These are phyloP conservation scores for Choristoneura fumiferana DNA, from an alignment of 1,140 invertebrate species.

Conservation along the genomic window DNA sequence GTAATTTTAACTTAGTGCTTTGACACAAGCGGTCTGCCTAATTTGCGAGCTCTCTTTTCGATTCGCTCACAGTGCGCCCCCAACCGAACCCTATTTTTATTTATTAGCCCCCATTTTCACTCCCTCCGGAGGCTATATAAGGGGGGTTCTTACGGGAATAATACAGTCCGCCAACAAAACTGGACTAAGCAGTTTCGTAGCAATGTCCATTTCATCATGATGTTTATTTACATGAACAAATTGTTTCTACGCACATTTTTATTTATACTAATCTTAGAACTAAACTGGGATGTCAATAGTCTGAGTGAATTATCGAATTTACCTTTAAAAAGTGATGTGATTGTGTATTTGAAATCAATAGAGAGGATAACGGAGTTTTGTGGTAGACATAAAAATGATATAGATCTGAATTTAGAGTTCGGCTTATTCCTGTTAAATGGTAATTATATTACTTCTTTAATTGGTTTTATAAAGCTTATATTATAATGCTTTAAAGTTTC, in stretches of 20 bases:
- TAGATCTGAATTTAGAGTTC: conserved; percentile 45
- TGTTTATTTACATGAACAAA: background rate
- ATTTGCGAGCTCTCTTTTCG: too few relatives aligned
- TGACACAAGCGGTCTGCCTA: too few relatives aligned
- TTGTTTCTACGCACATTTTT: background rate
- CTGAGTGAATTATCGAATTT: conserved; percentile 24
- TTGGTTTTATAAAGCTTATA: too few relatives aligned
- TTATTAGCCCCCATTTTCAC: background rate
- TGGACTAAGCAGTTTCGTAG: background rate
- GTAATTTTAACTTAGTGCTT: too few relatives aligned
- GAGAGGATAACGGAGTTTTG: conserved; percentile 33
- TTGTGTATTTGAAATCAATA: conserved; percentile 35
- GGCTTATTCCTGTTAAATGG: conserved; percentile 49
- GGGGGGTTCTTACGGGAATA: background rate
- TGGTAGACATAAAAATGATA: conserved; percentile 28
- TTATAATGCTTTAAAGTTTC: too few relatives aligned
- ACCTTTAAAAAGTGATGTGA: conserved; percentile 36
- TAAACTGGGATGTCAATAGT: background rate
- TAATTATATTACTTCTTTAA: conserved; percentile 24
- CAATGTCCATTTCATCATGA: background rate
- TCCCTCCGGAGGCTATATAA: background rate
- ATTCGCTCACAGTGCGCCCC: background rate
- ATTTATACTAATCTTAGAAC: background rate
- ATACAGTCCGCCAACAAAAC: background rate
- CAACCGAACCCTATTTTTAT: conserved; percentile 12